Evolutionary conservation across 1,140 invertebrate species (phyloP).

Genomic region (Bombus confusus): DNA sequence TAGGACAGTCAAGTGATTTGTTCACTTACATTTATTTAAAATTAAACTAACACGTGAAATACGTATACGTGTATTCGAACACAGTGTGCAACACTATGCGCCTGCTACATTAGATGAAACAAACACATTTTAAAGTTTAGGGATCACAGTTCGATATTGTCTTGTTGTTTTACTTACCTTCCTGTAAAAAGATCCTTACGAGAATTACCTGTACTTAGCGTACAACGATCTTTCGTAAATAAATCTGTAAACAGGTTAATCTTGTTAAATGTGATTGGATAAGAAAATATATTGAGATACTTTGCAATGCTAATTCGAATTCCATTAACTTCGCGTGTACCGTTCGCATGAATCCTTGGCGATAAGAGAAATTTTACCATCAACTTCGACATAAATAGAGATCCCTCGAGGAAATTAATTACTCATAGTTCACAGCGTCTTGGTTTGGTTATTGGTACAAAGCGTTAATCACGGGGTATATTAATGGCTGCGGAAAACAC

Average conservation of each 20-base stretch:
- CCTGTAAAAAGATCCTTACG: too few relatives aligned
- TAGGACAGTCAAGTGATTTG: not conserved
- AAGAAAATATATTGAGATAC: not conserved
- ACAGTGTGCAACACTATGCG: not conserved
- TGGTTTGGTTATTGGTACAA: conserved; percentile 3
- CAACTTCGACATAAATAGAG: not conserved
- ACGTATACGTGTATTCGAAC: not conserved
- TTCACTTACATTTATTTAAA: not conserved
- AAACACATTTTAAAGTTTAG: too few relatives aligned
- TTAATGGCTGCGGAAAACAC: conserved; percentile 14
- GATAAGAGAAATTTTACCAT: not conserved
- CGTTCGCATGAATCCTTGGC: not conserved
- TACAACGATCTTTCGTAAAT: not conserved
- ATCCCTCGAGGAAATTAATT: not conserved
- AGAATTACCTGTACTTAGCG: not conserved
- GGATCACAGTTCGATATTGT: not conserved
- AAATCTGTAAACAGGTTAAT: not conserved
- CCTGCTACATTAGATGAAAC: not conserved
- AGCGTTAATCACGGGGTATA: conserved; percentile 25
- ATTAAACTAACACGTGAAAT: not conserved
- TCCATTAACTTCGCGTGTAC: not conserved
- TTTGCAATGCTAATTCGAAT: conserved; percentile 8
- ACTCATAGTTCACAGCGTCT: not conserved
- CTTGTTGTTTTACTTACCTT: not conserved
- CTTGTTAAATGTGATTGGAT: not conserved